A percentile compares a stretch with the other conserved stretches of the same genome.
Conservation (phyloP, 2,113 vertebrate species). For the Atlantisia rogersi region DNA sequence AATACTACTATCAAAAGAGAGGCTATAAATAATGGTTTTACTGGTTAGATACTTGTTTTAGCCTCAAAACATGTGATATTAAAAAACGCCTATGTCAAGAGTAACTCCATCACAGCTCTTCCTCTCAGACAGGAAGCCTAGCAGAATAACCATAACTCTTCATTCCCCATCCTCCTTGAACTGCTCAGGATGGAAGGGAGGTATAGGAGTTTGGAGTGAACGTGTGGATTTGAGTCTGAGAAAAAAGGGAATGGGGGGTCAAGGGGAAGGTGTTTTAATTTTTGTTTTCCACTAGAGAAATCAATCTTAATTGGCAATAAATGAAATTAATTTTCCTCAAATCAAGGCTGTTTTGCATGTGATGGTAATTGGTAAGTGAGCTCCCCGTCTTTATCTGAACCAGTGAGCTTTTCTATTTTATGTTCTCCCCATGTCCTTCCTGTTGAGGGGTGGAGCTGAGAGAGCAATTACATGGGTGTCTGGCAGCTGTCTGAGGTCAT, state of each 20-base stretch:
- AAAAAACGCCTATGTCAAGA: background rate
- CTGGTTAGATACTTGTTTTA: conserved; percentile 24
- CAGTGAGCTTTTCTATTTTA: background rate
- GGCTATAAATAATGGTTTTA: background rate
- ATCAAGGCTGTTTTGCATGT: background rate
- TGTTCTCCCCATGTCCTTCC: background rate
- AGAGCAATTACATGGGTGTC: background rate
- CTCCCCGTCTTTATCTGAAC: background rate
- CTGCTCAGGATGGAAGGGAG: background rate
- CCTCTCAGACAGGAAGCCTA: background rate
- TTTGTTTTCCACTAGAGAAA: background rate
- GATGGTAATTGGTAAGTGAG: background rate
- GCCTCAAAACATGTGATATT: background rate
- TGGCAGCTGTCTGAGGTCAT: background rate
- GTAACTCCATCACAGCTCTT: background rate
- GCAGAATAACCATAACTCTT: rapidly evolving
- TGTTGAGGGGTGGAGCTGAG: background rate
- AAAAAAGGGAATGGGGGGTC: background rate
- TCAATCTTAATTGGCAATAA: background rate
- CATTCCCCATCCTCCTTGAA: background rate
- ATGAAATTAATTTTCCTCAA: background rate
- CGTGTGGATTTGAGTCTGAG: background rate
- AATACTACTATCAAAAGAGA: background rate
- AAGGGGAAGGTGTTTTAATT: background rate
- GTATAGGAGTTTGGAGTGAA: background rate